phyloP scores from a whole-genome alignment of 2,888 invertebrate genomes.

The Rhingia campestris region DNA sequence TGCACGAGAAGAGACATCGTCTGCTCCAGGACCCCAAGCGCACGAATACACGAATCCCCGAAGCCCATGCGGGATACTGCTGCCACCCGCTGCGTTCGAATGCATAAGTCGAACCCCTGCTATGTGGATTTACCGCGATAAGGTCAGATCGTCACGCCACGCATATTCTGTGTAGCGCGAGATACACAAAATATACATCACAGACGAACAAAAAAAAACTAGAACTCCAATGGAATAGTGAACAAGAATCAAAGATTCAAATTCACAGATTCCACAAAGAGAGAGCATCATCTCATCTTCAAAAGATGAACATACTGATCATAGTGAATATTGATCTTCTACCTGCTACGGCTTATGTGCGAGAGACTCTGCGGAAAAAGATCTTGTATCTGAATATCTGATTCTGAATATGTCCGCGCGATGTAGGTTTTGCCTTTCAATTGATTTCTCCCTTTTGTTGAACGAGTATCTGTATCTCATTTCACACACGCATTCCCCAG shows the following conservation, averaged over 20 bases:
- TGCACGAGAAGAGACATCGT: slow-evolving; percentile 40
- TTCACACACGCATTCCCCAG: slow-evolving; percentile 59
- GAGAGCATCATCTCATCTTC: slow-evolving; percentile 62
- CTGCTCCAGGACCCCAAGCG: slow-evolving; percentile 49
- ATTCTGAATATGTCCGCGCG: slow-evolving; percentile 66
- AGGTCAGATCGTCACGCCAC: slow-evolving; percentile 69
- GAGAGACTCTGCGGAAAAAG: slow-evolving; percentile 13
- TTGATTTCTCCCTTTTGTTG: slow-evolving; percentile 70
- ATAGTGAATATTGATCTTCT: slow-evolving; percentile 51
- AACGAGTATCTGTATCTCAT: slow-evolving; percentile 40
- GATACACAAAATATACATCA: slow-evolving; percentile 24
- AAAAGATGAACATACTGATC: slow-evolving; percentile 41
- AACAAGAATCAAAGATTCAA: slow-evolving; percentile 60
- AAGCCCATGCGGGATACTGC: slow-evolving; percentile 66
- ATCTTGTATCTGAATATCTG: slow-evolving; percentile 65
- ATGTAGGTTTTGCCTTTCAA: slow-evolving; percentile 73
- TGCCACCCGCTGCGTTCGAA: slow-evolving; percentile 71
- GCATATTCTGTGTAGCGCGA: slow-evolving; percentile 49
- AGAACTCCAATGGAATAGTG: slow-evolving; percentile 39
- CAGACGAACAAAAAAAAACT: slow-evolving; percentile 3
- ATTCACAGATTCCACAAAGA: slow-evolving; percentile 56
- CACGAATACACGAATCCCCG: slow-evolving; percentile 65
- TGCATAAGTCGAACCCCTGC: slow-evolving; percentile 72
- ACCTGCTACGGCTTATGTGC: slow-evolving; percentile 47
- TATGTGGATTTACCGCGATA: slow-evolving; percentile 69